A percentile compares a stretch with the other conserved stretches of the same genome.
These are phyloP conservation scores for Notolabrus celidotus DNA, from an alignment of 2,797 vertebrate species.

Conservation along the genomic window DNA sequence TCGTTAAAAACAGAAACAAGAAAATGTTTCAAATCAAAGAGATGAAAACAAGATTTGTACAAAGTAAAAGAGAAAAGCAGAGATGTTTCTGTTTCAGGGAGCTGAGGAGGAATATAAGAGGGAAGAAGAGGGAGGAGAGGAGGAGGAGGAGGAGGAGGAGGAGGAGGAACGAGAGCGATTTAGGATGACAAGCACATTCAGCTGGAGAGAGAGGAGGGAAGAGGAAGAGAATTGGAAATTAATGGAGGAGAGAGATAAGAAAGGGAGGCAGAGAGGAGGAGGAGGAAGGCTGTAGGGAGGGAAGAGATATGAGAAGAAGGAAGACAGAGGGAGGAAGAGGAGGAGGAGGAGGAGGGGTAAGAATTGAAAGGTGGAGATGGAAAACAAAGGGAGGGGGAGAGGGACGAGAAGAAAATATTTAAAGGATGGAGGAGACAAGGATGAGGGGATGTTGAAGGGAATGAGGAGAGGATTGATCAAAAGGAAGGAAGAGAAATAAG, in stretches of 20 bases:
- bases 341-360: slow-evolving; percentile 1
- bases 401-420: background rate
- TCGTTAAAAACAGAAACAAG: background rate
- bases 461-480: too few relatives aligned
- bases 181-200: slow-evolving; percentile 71
- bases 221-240: slow-evolving; percentile 68
- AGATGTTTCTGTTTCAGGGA: slow-evolving; percentile 11
- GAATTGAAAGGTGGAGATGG: slow-evolving; percentile 19
- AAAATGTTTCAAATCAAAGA: background rate
- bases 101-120: background rate
- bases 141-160: slow-evolving; percentile 18
- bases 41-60: background rate
- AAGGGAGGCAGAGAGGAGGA: slow-evolving; percentile 45
- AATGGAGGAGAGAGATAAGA: slow-evolving; percentile 73
- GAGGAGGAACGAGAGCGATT: slow-evolving; percentile 65
- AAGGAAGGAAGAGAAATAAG: too few relatives aligned
- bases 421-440: background rate
- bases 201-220: slow-evolving; percentile 42
- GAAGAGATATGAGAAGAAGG: slow-evolving; percentile 18
- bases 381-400: slow-evolving; percentile 27
- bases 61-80: background rate
- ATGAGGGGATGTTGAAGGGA: background rate
- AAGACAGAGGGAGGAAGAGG: background rate
- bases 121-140: slow-evolving; percentile 26
- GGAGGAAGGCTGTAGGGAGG: slow-evolving; percentile 26